These are phyloP conservation scores for Alfaro cultratus DNA, from an alignment of 2,797 vertebrate genomes.

Conservation along the genomic window DNA sequence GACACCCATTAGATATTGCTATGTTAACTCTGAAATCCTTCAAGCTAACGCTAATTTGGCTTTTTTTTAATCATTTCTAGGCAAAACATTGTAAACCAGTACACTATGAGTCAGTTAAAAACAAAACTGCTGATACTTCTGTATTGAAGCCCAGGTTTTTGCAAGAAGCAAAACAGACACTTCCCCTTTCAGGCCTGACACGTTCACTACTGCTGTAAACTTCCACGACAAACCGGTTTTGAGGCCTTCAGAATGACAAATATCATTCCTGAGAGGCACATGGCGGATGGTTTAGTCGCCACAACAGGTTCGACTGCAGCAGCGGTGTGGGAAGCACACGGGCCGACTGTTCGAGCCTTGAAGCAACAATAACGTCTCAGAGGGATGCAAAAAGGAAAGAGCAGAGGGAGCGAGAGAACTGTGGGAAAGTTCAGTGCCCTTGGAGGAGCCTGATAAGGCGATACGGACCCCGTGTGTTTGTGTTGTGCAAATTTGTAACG, in stretches of 20 bases:
- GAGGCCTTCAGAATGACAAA: conserved; percentile 38
- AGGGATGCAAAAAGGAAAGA: conserved; percentile 33
- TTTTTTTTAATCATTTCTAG: not conserved
- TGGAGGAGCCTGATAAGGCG: conserved; percentile 74
- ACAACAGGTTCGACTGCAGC: conserved; percentile 31
- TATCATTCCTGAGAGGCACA: conserved; percentile 46
- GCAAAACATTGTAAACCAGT: not conserved
- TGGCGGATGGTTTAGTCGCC: conserved; percentile 50
- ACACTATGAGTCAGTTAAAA: not conserved
- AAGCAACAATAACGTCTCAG: conserved; percentile 55
- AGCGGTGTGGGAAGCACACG: conserved; percentile 63
- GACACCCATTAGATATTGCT: not conserved
- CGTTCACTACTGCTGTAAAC: conserved; percentile 33
- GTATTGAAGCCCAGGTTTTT: not conserved
- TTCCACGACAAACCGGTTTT: conserved; percentile 60
- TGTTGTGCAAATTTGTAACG: conserved; percentile 71
- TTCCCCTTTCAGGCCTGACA: conserved; percentile 11
- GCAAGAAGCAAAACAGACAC: conserved; percentile 25
- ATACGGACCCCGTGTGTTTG: conserved; percentile 62
- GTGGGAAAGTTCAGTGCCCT: conserved; percentile 77
- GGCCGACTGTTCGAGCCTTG: conserved; percentile 46
- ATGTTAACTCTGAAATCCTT: not conserved
- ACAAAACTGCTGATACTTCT: not conserved
- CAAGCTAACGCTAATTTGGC: not conserved
- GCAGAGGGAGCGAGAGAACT: conserved; percentile 37